Conservation (phyloP, 2,888 invertebrate genomes). For the Belgica antarctica region DNA sequence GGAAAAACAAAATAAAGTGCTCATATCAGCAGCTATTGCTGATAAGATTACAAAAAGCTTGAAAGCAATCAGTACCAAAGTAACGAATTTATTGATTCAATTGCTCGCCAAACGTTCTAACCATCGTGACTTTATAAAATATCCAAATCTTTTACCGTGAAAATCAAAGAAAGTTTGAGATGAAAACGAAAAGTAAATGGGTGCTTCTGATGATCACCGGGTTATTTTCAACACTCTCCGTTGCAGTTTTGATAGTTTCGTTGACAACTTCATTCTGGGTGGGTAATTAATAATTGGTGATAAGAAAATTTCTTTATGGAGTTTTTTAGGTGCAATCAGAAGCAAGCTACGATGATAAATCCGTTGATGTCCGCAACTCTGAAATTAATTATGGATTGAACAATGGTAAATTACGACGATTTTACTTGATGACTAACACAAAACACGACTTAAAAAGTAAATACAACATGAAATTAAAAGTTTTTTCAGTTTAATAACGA, state of each 20-base stretch:
- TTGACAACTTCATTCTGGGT: slow-evolving; percentile 48
- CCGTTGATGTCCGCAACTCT: slow-evolving; percentile 45
- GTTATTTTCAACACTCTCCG: slow-evolving; percentile 46
- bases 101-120: not conserved
- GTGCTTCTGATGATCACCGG: slow-evolving; percentile 46
- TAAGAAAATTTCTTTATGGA: slow-evolving; percentile 4
- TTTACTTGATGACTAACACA: slow-evolving; percentile 46
- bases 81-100: too few species aligned
- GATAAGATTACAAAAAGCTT: not conserved
- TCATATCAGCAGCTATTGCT: not conserved
- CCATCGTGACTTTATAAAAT: not conserved
- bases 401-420: slow-evolving; percentile 46
- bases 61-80: too few species aligned
- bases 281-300: slow-evolving; percentile 25
- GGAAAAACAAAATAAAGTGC: not conserved
- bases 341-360: slow-evolving; percentile 45
- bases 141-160: not conserved
- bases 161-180: not conserved
- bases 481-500: slow-evolving; percentile 14
- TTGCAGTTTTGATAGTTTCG: slow-evolving; percentile 46
- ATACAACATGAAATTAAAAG: slow-evolving; percentile 33
- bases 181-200: slow-evolving; percentile 44
- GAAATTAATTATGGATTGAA: slow-evolving; percentile 48
- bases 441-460: slow-evolving; percentile 51
- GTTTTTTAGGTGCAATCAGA: slow-evolving; percentile 46